Base-by-base conservation (phyloP, 2,888 invertebrate genomes). In the Melinopterus prodromus region DNA sequence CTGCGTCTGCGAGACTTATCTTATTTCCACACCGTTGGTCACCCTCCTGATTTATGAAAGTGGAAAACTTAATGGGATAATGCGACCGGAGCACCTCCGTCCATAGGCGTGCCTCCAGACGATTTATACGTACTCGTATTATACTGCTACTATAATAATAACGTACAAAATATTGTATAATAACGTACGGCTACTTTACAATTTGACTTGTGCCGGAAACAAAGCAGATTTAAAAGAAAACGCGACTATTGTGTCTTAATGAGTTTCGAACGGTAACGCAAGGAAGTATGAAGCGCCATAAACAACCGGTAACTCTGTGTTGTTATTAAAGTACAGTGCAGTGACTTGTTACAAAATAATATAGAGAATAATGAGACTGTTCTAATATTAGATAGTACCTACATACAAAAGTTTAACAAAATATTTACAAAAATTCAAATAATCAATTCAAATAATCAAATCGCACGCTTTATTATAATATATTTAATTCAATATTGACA, bases 11-110 rank as follows among this genome's bases (percentile, higher is more conserved):
- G 53, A 53, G 53, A 53, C 53, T 7, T 53, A 53, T 53, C 53
- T 53, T 53, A 53, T 53, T 53, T 53, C 53, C 53, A 53, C 53
- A 53, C 53, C 53, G 53, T 53, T 53, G 53, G 53, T 53, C 53
- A 53, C 53, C 53, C 53, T 53, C 53, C 53, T 53, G 53, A 53
- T 53, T 53, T 53, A 53, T 53, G 53, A 53, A 53, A 53, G 53
- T 53, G 53, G 53, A 53, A 53, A 53, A 53, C 9, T 53, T 53
- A 53, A 53, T 53, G 53, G 53, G 7, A 53, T 53, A 53, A 53
- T 53, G 53, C 53, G 7, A 53, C 26, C 26, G 26, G 26, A 26
- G 26, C 26, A 26, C 26, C 26, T 26, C 26, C 26, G 53, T 53
- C 53, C 53, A 53, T 53, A 53, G 53, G 12, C 53, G 7, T 53